Percentiles rank a stretch among this genome's conserved stretches.
These are phyloP conservation scores for Neuroscelio doddi DNA, from an alignment of 2,888 invertebrate species.

Conservation along the genomic window DNA sequence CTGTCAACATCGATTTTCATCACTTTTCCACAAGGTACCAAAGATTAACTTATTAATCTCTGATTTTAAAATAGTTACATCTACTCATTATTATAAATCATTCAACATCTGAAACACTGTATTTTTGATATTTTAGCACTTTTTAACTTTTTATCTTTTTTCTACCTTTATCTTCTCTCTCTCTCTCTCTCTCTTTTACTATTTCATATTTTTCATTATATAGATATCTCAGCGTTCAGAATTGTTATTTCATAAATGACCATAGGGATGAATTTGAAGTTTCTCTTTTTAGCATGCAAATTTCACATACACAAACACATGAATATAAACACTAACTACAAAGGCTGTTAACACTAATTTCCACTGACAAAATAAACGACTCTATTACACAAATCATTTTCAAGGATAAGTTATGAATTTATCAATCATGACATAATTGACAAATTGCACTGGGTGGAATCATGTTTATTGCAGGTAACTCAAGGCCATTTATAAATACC, in stretches of 20 bases:
- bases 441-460: slow-evolving; percentile 2
- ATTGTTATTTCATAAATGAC: slow-evolving; percentile 61
- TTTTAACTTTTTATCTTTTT: slow-evolving; percentile 56
- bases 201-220: slow-evolving; percentile 42
- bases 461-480: slow-evolving; percentile 52
- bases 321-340: slow-evolving; percentile 16
- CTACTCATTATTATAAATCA: slow-evolving; percentile 33
- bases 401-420: not conserved
- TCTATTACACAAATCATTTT: not conserved
- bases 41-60: slow-evolving; percentile 50
- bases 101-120: slow-evolving; percentile 39
- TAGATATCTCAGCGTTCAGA: slow-evolving; percentile 31
- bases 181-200: slow-evolving; percentile 30
- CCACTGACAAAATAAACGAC: slow-evolving; percentile 2
- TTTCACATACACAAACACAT: slow-evolving; percentile 37
- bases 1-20: slow-evolving; percentile 42
- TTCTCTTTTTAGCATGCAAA: slow-evolving; percentile 61
- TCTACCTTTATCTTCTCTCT: slow-evolving; percentile 50
- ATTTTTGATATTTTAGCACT: slow-evolving; percentile 49
- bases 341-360: not conserved
- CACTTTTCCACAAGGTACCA: slow-evolving; percentile 57
- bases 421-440: slow-evolving; percentile 14
- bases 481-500: slow-evolving; percentile 57
- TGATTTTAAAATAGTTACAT: slow-evolving; percentile 40
- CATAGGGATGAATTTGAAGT: slow-evolving; percentile 43